Evolutionary conservation across 2,888 invertebrate genomes (phyloP), one percentile per base, ranked within the genome.

Genomic region (Euphydryas editha): DNA sequence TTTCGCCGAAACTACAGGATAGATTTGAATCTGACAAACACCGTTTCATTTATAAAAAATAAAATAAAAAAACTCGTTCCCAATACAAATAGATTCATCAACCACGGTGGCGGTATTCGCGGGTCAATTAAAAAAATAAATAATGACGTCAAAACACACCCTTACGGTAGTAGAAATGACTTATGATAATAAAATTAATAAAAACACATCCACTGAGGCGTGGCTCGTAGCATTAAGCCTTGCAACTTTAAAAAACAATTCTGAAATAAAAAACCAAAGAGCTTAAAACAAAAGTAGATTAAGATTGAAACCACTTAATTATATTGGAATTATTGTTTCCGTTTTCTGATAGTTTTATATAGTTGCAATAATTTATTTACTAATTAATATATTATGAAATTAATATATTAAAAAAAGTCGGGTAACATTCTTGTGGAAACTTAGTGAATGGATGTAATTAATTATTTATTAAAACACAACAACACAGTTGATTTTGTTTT

Each of bases 81-180:
- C 20, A 47, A 54, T 36, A 54, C 54, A 54, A 54, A 30, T 30
- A 17, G 30, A 62, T 3, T 49, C 62, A 55, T 37, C 49, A 37
- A 44, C 30, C 30, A 0, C 20, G 54, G 57, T 47, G 57, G 63
- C 62, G 67, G 67, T 60, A 46, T 11, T 11, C 36, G 54, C 57
- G 60, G 59, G 69, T 69, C 69, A 71, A 72, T 73, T 76, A 72
- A 76, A 79, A 81, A 80, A 77, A 78, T 81, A 83, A 87, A 86
- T 87, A 87, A 87, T 82, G 81, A 81, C 76, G 78, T 85, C 78
- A 82, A 70, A 81, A 64, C 70, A 80, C 86, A 79, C 84, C 83
- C 85, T 81, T 79, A 78, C 88, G 72, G 90, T 87, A 90, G 88
- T 78, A 74, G 72, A 73, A 70, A 78, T 69, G 68, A 77, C 76